Evolutionary conservation across 1,140 invertebrate species (phyloP), one percentile per base, ranked within the genome.

Genomic region (Drosophila setifemur): DNA sequence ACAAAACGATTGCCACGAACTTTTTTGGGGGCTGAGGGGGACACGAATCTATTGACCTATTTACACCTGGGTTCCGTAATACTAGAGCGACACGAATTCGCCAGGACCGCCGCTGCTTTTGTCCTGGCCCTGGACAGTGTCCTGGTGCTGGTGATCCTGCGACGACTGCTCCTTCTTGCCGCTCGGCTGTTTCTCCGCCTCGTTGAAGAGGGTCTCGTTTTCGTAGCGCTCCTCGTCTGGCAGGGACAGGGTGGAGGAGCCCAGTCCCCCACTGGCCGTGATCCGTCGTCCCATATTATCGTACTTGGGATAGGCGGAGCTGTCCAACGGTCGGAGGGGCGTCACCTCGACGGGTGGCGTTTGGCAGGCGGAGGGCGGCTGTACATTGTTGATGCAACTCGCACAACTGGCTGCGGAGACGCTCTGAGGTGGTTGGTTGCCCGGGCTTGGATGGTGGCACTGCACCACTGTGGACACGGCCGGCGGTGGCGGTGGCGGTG

Each of bases 221-320:
- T 90, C 89, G 31, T 74, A 58, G 3, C 68, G 50, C 35, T 88
- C 81, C 37, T 89, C 92, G 75, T 95, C 95, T 23, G 94, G 95
- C 58, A 97, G 90, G 9, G 96, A 96, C 64, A 96, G 93, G 1
- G 94, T 96, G 7, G 96, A 97, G 76, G 93, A 94, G 26, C 78
- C 68, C 39, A 85, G 37, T 0, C 54, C 79, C 23, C 96, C 96
- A 67, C 95, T 95, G 1, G 96, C 96, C 4, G 96, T 97, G 7
- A 97, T 95, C 73, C 96, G 92, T 19, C 95, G 95, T 1, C 96
- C 96, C 94, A 97, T 96, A 86, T 97, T 97, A 90, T 97, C 96
- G 89, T 97, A 97, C 25, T 94, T 93, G 11, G 94, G 93, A 4
- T 81, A 87, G 2, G 71, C 85, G 23, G 74, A 74, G 14, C 75